These are phyloP conservation scores for Elephas maximus DNA, from an alignment of 2,113 vertebrate species.

Conservation along the genomic window DNA sequence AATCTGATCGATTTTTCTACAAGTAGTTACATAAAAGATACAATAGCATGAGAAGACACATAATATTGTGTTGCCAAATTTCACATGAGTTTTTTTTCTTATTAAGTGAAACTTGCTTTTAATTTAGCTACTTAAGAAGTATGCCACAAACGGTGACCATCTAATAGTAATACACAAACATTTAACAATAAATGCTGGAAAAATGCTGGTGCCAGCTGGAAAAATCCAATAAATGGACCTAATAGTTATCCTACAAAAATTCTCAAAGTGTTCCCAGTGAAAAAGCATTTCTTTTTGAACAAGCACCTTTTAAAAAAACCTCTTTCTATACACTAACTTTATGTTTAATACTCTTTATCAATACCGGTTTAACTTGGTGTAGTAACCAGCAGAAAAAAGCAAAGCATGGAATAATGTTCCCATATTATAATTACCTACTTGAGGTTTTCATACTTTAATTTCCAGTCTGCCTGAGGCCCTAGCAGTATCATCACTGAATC, in stretches of 20 bases:
- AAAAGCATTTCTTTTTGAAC: not conserved
- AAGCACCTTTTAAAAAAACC: not conserved
- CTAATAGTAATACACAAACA: not conserved
- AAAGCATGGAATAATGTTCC: conserved; percentile 36
- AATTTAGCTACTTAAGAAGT: conserved; percentile 26
- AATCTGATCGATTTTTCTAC: conserved; percentile 1
- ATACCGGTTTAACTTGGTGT: not conserved
- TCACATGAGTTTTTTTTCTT: not conserved
- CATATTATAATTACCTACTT: not conserved
- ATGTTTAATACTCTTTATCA: not conserved
- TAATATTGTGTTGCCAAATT: conserved; percentile 44
- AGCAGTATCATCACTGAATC: conserved; percentile 26
- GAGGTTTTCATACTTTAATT: conserved; percentile 29
- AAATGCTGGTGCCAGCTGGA: not conserved
- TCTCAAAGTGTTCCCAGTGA: conserved; percentile 42
- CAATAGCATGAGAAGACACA: not conserved
- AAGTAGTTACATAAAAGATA: conserved; percentile 44
- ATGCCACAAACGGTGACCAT: not conserved
- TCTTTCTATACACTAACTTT: not conserved
- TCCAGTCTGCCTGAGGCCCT: not conserved
- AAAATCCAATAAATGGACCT: conserved; percentile 32
- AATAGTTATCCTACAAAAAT: conserved; percentile 34
- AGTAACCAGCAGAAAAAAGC: not conserved
- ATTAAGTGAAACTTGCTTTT: conserved; percentile 4
- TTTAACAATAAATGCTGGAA: conserved; percentile 51